Conservation (phyloP, 2,888 invertebrate genomes). For the Limnephilus auricula region DNA sequence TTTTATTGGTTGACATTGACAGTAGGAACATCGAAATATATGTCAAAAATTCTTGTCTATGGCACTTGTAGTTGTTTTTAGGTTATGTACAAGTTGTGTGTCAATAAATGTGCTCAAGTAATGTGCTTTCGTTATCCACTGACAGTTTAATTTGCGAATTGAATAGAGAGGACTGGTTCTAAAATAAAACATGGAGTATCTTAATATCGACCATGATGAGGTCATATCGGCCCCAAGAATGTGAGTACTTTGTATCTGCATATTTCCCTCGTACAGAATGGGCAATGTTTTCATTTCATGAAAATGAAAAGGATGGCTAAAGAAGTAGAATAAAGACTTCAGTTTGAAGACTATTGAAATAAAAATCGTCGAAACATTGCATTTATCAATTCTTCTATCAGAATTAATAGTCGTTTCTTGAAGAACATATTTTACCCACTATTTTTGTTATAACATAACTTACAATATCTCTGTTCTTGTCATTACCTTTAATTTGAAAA, state of each 20-base stretch:
- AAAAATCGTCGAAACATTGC: neutral
- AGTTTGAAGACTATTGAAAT: no score
- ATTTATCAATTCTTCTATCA: neutral
- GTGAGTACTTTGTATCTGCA: conserved; percentile 70
- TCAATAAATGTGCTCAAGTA: conserved; percentile 42
- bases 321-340: neutral
- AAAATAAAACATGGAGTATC: conserved; percentile 72
- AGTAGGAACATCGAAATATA: conserved; percentile 15
- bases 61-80: conserved; percentile 24
- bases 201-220: conserved; percentile 71
- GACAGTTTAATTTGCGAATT: neutral
- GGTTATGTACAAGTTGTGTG: conserved; percentile 41
- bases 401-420: no score
- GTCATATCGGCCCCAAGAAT: conserved; percentile 71
- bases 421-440: neutral
- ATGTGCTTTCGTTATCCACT: neutral
- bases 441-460: neutral
- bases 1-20: conserved; percentile 18
- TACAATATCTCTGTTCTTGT: neutral
- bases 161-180: neutral
- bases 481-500: neutral
- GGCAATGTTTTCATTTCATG: neutral
- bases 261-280: neutral
- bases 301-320: neutral
- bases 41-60: conserved; percentile 31